A percentile compares a stretch with the other conserved stretches of the same genome.
Evolutionary conservation across 2,888 invertebrate genomes (phyloP).

Genomic region (Zootermopsis nevadensis): DNA sequence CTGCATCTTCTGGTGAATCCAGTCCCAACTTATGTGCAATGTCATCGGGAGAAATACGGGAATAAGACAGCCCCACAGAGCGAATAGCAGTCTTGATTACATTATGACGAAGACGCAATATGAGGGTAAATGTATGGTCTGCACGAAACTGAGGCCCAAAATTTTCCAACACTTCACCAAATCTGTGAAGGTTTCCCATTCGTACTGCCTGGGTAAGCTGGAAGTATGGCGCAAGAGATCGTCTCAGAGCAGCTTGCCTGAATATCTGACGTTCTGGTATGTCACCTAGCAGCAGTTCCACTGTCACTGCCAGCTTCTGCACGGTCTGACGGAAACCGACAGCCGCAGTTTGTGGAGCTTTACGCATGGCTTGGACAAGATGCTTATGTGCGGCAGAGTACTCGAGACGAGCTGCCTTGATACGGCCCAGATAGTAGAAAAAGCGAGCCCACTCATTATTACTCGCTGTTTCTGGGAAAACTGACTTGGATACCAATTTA

Average conservation of each 20-base stretch:
- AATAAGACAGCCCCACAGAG: constrained; percentile 96
- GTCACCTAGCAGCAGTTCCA: constrained; percentile 94
- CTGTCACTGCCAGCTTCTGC: constrained; percentile 94
- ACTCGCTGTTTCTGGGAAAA: constrained; percentile 96
- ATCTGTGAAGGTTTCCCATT: constrained; percentile 92
- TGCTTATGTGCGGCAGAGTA: constrained; percentile 98
- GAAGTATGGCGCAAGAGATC: constrained; percentile 94
- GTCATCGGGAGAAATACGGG: constrained; percentile 93
- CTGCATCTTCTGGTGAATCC: constrained; percentile 97
- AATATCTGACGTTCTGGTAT: constrained; percentile 98
- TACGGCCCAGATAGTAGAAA: constrained; percentile 95
- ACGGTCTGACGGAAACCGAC: constrained; percentile 98
- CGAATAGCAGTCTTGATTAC: constrained; percentile 98
- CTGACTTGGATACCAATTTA: constrained; percentile 95
- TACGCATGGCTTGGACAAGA: constrained; percentile 92
- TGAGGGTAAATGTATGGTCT: constrained; percentile 96
- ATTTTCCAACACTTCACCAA: constrained; percentile 92
- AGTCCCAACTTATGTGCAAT: constrained; percentile 94
- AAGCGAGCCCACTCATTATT: constrained; percentile 99
- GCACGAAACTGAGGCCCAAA: constrained; percentile 91
- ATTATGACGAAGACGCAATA: constrained; percentile 95
- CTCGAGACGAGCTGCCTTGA: constrained; percentile 97
- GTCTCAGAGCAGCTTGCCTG: constrained; percentile 88
- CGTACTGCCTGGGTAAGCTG: constrained; percentile 97
- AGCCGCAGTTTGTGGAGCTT: constrained; percentile 98